Evolutionary conservation across 2,888 invertebrate species (phyloP).

Genomic region (Lagria hirta): DNA sequence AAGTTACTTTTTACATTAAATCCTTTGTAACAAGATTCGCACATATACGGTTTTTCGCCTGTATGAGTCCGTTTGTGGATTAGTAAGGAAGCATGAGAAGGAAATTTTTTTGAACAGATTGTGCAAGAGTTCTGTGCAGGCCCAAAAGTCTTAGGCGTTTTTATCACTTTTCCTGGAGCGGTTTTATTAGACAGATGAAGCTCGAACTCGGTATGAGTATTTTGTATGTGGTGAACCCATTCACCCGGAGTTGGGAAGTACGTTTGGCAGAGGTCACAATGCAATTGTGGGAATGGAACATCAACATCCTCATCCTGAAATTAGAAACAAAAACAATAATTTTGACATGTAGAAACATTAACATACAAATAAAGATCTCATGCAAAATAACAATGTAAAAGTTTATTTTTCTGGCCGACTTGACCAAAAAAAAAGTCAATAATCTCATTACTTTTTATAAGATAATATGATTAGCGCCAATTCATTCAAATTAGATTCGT

Average conservation of each 20-base stretch:
- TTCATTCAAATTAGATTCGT: no score
- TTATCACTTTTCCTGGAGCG: slow-evolving; percentile 54
- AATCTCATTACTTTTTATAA: no score
- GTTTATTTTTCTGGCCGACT: no score
- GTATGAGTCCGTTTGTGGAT: slow-evolving; percentile 77
- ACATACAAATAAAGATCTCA: no score
- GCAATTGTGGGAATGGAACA: slow-evolving; percentile 69
- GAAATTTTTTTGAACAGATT: slow-evolving; percentile 73
- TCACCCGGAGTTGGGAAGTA: slow-evolving; percentile 78
- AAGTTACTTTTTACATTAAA: slow-evolving; percentile 79
- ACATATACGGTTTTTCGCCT: slow-evolving; percentile 72
- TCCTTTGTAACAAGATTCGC: slow-evolving; percentile 74
- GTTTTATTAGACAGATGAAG: slow-evolving; percentile 75
- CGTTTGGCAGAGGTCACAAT: slow-evolving; percentile 77
- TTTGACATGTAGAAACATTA: no score
- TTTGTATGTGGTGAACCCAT: slow-evolving; percentile 86
- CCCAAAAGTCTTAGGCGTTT: slow-evolving; percentile 36
- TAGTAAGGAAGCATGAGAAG: slow-evolving; percentile 77
- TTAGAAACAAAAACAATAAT: background rate
- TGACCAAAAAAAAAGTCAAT: no score
- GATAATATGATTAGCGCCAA: no score
- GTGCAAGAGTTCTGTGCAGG: slow-evolving; percentile 54
- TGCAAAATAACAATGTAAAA: no score
- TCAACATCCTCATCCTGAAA: slow-evolving; percentile 67
- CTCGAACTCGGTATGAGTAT: slow-evolving; percentile 78